These are phyloP conservation scores for Campodea augens DNA, from an alignment of 1,140 invertebrate genomes.

Conservation along the genomic window DNA sequence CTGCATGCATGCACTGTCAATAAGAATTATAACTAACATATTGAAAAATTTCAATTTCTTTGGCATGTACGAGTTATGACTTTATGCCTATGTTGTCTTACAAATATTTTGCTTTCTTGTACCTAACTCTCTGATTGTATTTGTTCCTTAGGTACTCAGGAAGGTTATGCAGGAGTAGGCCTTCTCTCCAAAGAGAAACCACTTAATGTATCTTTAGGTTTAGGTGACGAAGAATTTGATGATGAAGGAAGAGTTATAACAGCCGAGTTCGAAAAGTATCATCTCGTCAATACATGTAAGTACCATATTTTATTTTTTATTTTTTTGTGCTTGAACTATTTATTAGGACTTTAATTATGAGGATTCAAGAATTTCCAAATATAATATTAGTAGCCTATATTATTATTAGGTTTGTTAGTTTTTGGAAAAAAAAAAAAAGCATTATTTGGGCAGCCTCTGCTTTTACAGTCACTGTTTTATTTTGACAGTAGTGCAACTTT, in stretches of 20 bases:
- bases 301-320: slow-evolving; percentile 12
- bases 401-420: too few species aligned
- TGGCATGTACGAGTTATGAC: too few species aligned
- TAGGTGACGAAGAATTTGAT: slow-evolving; percentile 47
- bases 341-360: slow-evolving; percentile 26
- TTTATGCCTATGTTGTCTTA: too few species aligned
- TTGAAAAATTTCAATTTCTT: too few species aligned
- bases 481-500: too few species aligned
- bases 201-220: slow-evolving; percentile 62
- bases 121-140: too few species aligned
- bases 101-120: too few species aligned
- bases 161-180: slow-evolving; percentile 85
- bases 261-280: slow-evolving; percentile 85
- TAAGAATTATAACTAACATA: too few species aligned
- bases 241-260: slow-evolving; percentile 84
- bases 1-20: too few species aligned
- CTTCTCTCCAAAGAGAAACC: slow-evolving; percentile 71
- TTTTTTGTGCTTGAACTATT: slow-evolving; percentile 41
- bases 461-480: too few species aligned
- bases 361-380: slow-evolving; percentile 4
- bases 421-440: too few species aligned
- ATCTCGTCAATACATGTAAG: slow-evolving; percentile 50
- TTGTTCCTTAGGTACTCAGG: slow-evolving; percentile 45
- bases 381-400: not conserved
- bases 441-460: too few species aligned